Conservation (phyloP, 2,113 vertebrate species). For the Trachemys scripta region DNA sequence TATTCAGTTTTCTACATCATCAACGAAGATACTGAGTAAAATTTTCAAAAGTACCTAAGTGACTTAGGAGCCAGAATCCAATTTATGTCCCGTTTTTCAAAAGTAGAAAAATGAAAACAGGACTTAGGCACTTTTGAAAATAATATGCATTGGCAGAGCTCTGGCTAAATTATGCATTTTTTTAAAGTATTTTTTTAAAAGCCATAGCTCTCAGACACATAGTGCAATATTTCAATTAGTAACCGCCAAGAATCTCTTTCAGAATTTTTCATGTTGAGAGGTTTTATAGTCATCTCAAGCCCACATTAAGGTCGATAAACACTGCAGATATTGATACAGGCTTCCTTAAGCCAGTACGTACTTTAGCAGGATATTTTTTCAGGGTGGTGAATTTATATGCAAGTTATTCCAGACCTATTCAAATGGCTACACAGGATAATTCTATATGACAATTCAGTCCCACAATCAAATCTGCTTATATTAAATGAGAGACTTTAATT, state of each 20-base stretch:
- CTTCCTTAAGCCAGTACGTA: neutral
- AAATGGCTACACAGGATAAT: slow-evolving; percentile 44
- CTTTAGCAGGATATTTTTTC: neutral
- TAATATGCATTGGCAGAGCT: neutral
- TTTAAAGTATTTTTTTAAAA: rapidly evolving
- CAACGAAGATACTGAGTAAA: neutral
- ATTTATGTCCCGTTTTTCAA: neutral
- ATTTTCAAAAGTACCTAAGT: rapidly evolving
- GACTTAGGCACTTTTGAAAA: neutral
- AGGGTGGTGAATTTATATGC: slow-evolving; percentile 5
- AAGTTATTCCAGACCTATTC: slow-evolving; percentile 48
- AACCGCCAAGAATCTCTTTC: neutral
- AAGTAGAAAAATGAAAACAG: neutral
- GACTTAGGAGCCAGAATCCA: neutral
- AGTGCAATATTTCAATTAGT: neutral
- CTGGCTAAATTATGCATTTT: neutral
- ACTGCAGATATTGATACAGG: neutral
- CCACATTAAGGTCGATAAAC: neutral
- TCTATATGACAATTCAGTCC: slow-evolving; percentile 59
- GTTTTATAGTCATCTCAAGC: neutral
- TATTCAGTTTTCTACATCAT: neutral
- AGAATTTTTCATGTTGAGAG: too few relatives aligned
- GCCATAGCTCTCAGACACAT: neutral
- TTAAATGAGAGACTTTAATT: slow-evolving; percentile 16
- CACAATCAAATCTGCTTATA: slow-evolving; percentile 54